phyloP scores from a whole-genome alignment of 2,888 invertebrate genomes.

The Harpagoxenus sublaevis region DNA sequence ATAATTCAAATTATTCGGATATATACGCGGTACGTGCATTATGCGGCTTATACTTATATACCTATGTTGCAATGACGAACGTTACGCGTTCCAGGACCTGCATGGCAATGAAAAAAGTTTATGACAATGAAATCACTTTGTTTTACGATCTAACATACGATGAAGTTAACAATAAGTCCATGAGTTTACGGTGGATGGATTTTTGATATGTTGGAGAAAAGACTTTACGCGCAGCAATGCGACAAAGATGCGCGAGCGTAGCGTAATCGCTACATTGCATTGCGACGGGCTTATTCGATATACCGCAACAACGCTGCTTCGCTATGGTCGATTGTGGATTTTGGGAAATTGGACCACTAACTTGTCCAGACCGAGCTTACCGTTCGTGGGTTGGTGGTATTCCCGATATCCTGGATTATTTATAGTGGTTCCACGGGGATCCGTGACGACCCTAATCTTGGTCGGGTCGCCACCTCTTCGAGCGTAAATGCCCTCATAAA shows the following conservation, averaged over 20 bases:
- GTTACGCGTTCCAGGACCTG: no score
- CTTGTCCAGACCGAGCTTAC: constrained; percentile 69
- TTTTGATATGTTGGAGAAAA: not conserved
- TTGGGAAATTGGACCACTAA: constrained; percentile 14
- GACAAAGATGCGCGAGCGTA: not conserved
- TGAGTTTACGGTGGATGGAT: not conserved
- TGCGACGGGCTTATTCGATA: not conserved
- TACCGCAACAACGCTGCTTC: not conserved
- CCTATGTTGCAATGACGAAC: no score
- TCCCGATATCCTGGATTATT: constrained; percentile 96
- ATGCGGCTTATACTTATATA: no score
- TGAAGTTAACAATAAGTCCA: no score
- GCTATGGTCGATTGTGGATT: not conserved
- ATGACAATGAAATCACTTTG: no score
- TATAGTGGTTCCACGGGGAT: constrained; percentile 91
- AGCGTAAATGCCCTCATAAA: constrained; percentile 94
- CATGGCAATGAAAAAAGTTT: no score
- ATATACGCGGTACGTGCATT: no score
- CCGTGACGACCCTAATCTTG: constrained; percentile 87
- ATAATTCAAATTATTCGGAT: no score
- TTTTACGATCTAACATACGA: no score
- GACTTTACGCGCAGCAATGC: not conserved
- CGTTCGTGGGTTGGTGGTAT: constrained; percentile 83
- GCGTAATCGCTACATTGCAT: not conserved
- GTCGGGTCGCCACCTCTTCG: constrained; percentile 95